Evolutionary conservation across 2,888 invertebrate genomes (phyloP).

Genomic region (Camptogramma bilineatum): DNA sequence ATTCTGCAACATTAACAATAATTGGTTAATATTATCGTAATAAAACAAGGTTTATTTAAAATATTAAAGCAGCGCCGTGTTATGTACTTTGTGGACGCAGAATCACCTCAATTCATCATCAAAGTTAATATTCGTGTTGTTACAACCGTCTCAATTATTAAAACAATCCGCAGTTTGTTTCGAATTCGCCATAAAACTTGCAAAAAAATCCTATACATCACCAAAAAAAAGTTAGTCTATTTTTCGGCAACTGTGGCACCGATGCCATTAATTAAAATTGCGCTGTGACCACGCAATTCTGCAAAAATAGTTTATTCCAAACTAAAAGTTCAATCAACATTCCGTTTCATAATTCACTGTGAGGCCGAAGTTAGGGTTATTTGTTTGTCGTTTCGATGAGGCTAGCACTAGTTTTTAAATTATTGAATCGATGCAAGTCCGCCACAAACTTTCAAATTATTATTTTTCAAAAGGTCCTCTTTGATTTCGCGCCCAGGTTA

Average conservation of each 20-base stretch:
- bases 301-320: slow-evolving; percentile 33
- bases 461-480: no score
- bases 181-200: slow-evolving; percentile 15
- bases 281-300: slow-evolving; percentile 17
- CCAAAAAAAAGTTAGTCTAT: slow-evolving; percentile 28
- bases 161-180: slow-evolving; percentile 5
- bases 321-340: slow-evolving; percentile 42
- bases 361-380: slow-evolving; percentile 8
- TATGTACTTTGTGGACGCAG: no score
- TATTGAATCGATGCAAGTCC: background rate
- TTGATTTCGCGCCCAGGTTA: no score
- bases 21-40: no score
- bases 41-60: no score
- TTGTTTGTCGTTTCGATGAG: slow-evolving; percentile 3
- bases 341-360: slow-evolving; percentile 38
- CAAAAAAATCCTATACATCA: slow-evolving; percentile 22
- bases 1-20: no score
- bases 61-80: no score
- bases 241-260: slow-evolving; percentile 17
- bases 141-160: slow-evolving; percentile 14
- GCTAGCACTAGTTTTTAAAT: background rate
- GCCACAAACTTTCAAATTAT: no score
- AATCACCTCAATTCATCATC: no score
- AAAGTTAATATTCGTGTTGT: background rate
- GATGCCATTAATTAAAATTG: slow-evolving; percentile 31